These are phyloP conservation scores for Mionectes macconnelli DNA, from an alignment of 2,113 vertebrate genomes.

Conservation along the genomic window DNA sequence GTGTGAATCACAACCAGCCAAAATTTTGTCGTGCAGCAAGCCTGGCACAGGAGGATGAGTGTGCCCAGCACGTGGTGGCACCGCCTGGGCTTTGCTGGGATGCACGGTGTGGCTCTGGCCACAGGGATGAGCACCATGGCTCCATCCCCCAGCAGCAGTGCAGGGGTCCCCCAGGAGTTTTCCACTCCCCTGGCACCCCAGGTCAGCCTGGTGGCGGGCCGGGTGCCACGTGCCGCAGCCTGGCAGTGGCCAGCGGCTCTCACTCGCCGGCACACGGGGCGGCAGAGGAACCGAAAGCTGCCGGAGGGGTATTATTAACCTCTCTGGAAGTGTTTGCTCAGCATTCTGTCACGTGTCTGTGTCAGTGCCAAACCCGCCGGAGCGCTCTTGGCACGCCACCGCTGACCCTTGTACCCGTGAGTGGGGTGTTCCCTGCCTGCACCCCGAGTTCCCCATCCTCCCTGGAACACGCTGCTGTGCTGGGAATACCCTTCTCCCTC, in stretches of 20 bases:
- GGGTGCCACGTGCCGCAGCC: background rate
- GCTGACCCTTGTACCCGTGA: rapidly evolving
- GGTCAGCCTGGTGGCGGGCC: rapidly evolving
- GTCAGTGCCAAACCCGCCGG: background rate
- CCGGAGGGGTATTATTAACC: background rate
- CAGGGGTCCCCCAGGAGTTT: background rate
- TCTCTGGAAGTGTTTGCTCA: constrained; percentile 41
- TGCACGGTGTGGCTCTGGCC: background rate
- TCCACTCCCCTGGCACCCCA: rapidly evolving
- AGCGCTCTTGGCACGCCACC: background rate
- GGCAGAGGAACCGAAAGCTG: constrained; percentile 35
- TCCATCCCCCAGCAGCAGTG: rapidly evolving
- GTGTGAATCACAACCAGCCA: background rate
- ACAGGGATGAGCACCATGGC: rapidly evolving
- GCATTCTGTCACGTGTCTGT: constrained; percentile 8
- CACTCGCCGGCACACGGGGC: rapidly evolving
- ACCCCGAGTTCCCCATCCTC: rapidly evolving
- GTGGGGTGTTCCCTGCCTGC: background rate
- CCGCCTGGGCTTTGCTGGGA: background rate
- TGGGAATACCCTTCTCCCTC: background rate
- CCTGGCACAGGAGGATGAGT: rapidly evolving
- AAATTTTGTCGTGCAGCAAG: no score
- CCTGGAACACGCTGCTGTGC: rapidly evolving
- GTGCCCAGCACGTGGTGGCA: rapidly evolving
- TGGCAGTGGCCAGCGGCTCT: background rate